These are phyloP conservation scores for Ceryle rudis DNA, from an alignment of 2,797 vertebrate genomes.

Conservation along the genomic window DNA sequence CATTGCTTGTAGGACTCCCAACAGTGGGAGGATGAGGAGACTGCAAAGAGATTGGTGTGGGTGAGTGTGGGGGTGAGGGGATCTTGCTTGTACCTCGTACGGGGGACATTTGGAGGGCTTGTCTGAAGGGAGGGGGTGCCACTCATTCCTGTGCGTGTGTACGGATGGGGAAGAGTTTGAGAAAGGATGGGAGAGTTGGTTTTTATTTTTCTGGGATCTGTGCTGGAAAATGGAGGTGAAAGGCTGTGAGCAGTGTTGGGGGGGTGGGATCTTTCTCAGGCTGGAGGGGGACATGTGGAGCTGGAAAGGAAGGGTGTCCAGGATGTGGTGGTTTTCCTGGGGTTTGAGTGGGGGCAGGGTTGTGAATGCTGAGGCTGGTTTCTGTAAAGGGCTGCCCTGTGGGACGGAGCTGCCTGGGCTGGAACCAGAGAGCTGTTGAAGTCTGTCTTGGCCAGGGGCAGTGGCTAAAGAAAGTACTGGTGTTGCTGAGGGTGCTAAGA, in stretches of 20 bases:
- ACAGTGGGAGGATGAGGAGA: background rate
- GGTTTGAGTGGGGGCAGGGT: background rate
- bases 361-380: background rate
- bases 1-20: accelerated
- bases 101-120: background rate
- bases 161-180: accelerated
- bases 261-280: background rate
- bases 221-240: background rate
- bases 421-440: background rate
- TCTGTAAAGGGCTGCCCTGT: background rate
- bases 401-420: background rate
- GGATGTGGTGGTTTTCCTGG: constrained; percentile 40
- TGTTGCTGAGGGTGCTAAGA: background rate
- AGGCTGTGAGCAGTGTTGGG: background rate
- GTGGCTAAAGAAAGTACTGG: background rate
- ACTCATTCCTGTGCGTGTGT: no score
- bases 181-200: background rate
- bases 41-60: background rate
- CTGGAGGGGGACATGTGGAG: background rate
- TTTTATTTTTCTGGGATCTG: background rate
- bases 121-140: background rate
- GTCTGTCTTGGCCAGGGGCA: background rate
- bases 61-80: no score
- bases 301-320: background rate
- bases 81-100: background rate